Evolutionary conservation across 2,888 invertebrate genomes (phyloP), one percentile per base, ranked within the genome.

Genomic region (Phlogophora meticulosa): DNA sequence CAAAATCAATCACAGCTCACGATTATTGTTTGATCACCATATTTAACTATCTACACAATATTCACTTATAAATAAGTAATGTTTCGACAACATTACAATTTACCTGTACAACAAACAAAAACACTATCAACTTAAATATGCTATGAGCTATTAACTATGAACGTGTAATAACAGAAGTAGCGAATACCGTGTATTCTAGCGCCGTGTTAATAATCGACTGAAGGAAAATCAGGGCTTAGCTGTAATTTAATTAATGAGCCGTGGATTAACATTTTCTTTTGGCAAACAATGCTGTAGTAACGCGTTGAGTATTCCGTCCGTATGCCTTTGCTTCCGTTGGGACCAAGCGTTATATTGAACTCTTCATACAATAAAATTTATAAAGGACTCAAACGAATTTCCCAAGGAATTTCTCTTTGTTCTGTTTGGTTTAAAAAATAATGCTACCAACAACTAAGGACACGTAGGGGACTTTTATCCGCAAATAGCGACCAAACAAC

Each of bases 241-340:
- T 89, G 90, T 91, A 92, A 91, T 87, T 88, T 89, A 91, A 89
- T 90, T 93, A 92, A 89, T 90, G 88, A 91, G 87, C 86, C 85
- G 85, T 85, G 90, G 92, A 95, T 95, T 95, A 93, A 90, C 94
- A 95, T 95, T 94, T 92, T 90, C 90, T 90, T 95, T 94, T 93
- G 94, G 95, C 89, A 86, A 82, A 90, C 92, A 89, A 91, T 90
- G 87, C 90, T 87, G 85, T 89, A 87, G 88, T 86, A 91, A 85
- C 83, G 73, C 84, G 81, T 89, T 93, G 88, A 90, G 90, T 92
- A 94, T 94, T 93, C 94, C 76, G 86, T 84, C 72, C 85, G 87
- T 87, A 88, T 83, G 82, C 85, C 69, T 70, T 70, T 72, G 81
- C 86, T 93, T 93, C 94, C 93, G 93, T 66, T 90, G 93, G 88